Conservation (phyloP, 2,113 vertebrate species). For the Spilogale gracilis region DNA sequence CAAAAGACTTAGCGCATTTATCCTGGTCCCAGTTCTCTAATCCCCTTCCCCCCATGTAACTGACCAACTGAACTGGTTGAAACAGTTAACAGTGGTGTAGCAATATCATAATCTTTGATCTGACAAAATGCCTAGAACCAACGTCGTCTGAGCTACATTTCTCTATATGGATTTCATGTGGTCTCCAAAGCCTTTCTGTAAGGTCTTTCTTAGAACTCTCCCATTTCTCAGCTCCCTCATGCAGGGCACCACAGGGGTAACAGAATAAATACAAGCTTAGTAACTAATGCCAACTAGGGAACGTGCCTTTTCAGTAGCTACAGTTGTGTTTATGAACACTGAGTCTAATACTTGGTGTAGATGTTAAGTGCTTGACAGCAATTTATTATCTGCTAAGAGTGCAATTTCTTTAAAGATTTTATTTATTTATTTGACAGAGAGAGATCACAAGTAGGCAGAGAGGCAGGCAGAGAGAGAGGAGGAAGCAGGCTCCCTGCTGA, state of each 20-base stretch:
- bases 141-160: background rate
- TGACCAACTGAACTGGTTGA: background rate
- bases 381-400: background rate
- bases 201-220: slow-evolving; percentile 48
- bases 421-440: too few species aligned
- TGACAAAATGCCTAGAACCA: background rate
- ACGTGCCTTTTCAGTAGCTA: slow-evolving; percentile 60
- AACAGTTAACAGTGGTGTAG: background rate
- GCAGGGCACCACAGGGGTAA: background rate
- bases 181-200: slow-evolving; percentile 39
- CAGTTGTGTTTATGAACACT: background rate
- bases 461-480: too few species aligned
- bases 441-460: too few species aligned
- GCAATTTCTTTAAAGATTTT: background rate
- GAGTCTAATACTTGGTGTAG: slow-evolving; percentile 15
- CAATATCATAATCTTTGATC: background rate
- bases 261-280: slow-evolving; percentile 70
- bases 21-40: background rate
- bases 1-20: background rate
- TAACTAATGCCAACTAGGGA: slow-evolving; percentile 72
- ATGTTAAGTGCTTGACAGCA: background rate
- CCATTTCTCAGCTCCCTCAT: slow-evolving; percentile 28
- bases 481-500: too few species aligned
- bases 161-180: slow-evolving; percentile 38
- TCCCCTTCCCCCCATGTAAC: background rate